Conservation (phyloP, 53 echinoderm and acorn worm species). For the Holothuria scabra region DNA sequence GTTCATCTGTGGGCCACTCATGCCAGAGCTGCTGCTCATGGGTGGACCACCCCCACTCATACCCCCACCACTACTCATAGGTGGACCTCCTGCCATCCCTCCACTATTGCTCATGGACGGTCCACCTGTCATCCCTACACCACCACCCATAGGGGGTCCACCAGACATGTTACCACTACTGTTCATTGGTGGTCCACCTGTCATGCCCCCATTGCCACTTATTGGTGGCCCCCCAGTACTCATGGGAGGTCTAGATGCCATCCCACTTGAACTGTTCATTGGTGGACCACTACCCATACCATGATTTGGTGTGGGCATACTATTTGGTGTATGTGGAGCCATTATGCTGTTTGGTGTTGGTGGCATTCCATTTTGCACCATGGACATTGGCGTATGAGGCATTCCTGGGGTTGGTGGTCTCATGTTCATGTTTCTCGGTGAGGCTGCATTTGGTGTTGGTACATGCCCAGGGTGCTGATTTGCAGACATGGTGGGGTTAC, state of each 20-base stretch:
- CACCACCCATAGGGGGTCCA: conserved; percentile 38
- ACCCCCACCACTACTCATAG: not conserved
- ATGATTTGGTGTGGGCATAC: conserved; percentile 64
- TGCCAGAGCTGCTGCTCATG: not conserved
- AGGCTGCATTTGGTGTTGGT: conserved; percentile 54
- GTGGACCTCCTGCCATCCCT: conserved; percentile 28
- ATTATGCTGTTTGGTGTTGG: conserved; percentile 49
- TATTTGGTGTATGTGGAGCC: conserved; percentile 75
- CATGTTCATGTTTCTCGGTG: conserved; percentile 67
- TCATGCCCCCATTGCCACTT: conserved; percentile 19
- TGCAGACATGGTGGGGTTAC: conserved; percentile 53
- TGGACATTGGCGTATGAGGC: conserved; percentile 75
- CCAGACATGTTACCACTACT: conserved; percentile 12
- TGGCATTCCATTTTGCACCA: conserved; percentile 64
- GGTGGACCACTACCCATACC: conserved; percentile 11
- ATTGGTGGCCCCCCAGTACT: conserved; percentile 38
- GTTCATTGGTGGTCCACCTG: conserved; percentile 11
- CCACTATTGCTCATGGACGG: conserved; percentile 40
- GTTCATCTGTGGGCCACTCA: conserved; percentile 23
- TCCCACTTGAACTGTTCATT: conserved; percentile 5
- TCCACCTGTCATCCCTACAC: conserved; percentile 7
- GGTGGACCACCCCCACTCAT: conserved; percentile 27
- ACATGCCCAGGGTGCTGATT: conserved; percentile 56
- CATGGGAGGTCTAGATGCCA: conserved; percentile 39
- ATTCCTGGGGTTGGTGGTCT: conserved; percentile 84